Conservation (phyloP, 37 sponge, comb jelly and placozoan species). For the Bolinopsis microptera region DNA sequence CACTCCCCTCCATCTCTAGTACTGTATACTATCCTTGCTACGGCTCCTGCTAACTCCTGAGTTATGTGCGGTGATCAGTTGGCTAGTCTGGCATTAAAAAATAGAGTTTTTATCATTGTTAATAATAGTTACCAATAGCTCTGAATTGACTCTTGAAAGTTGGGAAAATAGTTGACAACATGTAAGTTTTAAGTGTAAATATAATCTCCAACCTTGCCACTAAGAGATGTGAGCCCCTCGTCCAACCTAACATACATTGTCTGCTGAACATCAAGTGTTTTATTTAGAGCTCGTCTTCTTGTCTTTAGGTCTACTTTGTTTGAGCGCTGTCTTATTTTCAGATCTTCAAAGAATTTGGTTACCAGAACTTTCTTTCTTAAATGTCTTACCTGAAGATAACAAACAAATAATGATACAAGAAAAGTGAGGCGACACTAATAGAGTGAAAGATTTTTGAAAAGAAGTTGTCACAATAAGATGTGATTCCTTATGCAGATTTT, state of each 20-base stretch:
- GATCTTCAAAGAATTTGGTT: conserved; percentile 30
- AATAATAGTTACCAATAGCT: no score
- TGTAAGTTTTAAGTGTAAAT: no score
- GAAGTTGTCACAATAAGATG: no score
- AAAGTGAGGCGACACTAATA: no score
- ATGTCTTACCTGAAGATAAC: conserved; percentile 25
- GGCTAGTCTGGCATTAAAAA: background rate
- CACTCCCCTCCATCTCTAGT: conserved; percentile 42
- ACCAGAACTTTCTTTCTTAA: conserved; percentile 7
- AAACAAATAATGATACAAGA: background rate
- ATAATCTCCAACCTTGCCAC: conserved; percentile 9
- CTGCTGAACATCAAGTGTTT: background rate
- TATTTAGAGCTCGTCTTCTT: background rate
- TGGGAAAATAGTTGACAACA: no score
- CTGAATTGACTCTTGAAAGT: no score
- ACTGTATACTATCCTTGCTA: conserved; percentile 49
- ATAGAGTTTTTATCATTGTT: background rate
- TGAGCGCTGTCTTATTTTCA: background rate
- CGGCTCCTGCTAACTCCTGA: conserved; percentile 55
- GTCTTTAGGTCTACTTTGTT: conserved; percentile 23
- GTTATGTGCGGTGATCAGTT: no score
- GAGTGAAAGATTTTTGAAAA: no score
- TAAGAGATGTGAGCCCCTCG: conserved; percentile 24
- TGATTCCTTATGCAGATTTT: no score
- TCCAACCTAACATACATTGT: conserved; percentile 14